phyloP scores from a whole-genome alignment of 2,113 vertebrate genomes.

The Abramis brama region DNA sequence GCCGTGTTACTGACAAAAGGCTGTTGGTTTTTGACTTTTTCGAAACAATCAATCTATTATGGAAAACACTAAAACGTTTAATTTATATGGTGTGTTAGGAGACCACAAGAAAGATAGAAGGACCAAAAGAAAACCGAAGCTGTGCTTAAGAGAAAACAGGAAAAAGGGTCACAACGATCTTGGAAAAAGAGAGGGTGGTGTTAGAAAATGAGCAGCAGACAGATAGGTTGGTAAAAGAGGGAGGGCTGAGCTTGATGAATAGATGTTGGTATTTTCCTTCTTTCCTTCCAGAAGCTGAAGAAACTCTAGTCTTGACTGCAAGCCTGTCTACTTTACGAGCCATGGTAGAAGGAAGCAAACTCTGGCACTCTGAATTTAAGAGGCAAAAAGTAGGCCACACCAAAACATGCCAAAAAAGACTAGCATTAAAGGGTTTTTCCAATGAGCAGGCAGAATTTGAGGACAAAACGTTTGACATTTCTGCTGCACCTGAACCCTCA shows the following conservation, averaged over 20 bases:
- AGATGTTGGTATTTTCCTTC: conserved; percentile 60
- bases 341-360: conserved; percentile 67
- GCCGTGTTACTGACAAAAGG: background rate
- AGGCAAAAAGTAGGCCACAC: conserved; percentile 65
- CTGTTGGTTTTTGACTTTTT: background rate
- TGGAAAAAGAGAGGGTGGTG: conserved; percentile 28
- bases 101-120: background rate
- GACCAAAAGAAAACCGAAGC: background rate
- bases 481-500: conserved; percentile 10
- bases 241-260: background rate
- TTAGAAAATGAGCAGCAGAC: conserved; percentile 48
- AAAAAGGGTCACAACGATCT: conserved; percentile 5
- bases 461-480: conserved; percentile 40
- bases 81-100: background rate
- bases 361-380: conserved; percentile 64
- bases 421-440: background rate
- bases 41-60: background rate
- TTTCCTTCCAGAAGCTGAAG: conserved; percentile 64
- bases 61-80: background rate
- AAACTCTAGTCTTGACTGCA: conserved; percentile 60
- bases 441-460: conserved; percentile 35
- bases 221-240: conserved; percentile 46
- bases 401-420: conserved; percentile 56
- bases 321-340: conserved; percentile 63
- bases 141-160: background rate